Evolutionary conservation across 2,113 vertebrate species (phyloP).

Genomic region (Heterotis niloticus): DNA sequence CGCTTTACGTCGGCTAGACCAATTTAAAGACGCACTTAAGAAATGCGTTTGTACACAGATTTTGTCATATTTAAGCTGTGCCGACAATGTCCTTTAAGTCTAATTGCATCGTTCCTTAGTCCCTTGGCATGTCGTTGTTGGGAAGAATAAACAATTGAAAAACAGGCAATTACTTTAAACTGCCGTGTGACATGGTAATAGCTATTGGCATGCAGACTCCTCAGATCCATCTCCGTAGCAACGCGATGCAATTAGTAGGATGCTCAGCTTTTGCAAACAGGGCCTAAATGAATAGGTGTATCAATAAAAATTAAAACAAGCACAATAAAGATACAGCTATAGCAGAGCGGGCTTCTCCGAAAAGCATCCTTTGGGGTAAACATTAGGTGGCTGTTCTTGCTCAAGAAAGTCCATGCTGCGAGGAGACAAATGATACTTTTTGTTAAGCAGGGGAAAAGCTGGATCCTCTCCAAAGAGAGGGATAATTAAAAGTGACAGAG

Average conservation of each 20-base stretch:
- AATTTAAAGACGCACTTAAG: background rate
- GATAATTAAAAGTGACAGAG: conserved; percentile 56
- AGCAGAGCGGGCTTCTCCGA: conserved; percentile 33
- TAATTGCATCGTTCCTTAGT: conserved; percentile 60
- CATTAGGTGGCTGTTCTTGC: conserved; percentile 33
- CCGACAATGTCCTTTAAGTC: conserved; percentile 55
- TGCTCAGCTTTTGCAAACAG: conserved; percentile 37
- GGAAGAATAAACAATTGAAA: conserved; percentile 53
- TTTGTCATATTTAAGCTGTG: background rate
- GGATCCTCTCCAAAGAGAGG: conserved; percentile 46
- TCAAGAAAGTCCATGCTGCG: conserved; percentile 37
- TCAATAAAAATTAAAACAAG: conserved; percentile 42
- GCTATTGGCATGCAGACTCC: conserved; percentile 48
- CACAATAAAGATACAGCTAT: conserved; percentile 33
- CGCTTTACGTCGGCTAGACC: too few species aligned
- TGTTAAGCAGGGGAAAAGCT: conserved; percentile 40
- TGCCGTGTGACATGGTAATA: conserved; percentile 59
- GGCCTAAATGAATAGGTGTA: conserved; percentile 42
- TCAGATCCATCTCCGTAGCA: conserved; percentile 41
- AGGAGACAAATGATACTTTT: conserved; percentile 45
- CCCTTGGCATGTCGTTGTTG: conserved; percentile 58
- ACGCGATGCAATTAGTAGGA: conserved; percentile 44
- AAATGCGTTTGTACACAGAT: background rate
- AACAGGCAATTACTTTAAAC: conserved; percentile 64
- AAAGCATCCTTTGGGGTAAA: conserved; percentile 18